Conservation (phyloP, 2,113 vertebrate genomes). For the Passer montanus region DNA sequence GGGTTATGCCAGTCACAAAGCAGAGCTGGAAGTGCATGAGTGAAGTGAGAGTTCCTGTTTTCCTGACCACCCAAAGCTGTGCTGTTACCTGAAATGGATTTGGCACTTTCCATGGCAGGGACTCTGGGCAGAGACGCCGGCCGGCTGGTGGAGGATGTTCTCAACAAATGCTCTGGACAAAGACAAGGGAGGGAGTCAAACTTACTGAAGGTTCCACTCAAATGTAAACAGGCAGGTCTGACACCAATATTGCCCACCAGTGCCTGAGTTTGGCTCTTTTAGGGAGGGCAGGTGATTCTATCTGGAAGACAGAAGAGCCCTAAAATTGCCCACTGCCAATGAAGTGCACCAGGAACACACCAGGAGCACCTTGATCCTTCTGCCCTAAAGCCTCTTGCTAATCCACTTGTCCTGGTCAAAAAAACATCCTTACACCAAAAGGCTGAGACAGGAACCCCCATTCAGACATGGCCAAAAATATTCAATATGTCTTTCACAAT, state of each 20-base stretch:
- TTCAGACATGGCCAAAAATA: background rate
- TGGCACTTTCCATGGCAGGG: constrained; percentile 87
- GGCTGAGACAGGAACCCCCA: background rate
- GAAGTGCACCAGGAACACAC: background rate
- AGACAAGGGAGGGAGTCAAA: background rate
- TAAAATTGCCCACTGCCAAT: background rate
- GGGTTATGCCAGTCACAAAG: background rate
- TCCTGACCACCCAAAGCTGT: no score
- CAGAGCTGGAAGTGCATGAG: fast-evolving
- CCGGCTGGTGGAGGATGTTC: constrained; percentile 82
- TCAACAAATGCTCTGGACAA: constrained; percentile 83
- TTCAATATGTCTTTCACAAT: background rate
- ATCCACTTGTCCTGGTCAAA: background rate
- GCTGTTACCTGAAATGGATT: constrained; percentile 85
- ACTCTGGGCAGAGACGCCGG: constrained; percentile 86
- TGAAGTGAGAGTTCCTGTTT: background rate
- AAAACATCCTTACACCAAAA: background rate
- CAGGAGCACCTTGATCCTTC: background rate
- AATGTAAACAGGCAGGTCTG: background rate
- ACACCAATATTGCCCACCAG: background rate
- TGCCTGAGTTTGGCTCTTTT: background rate
- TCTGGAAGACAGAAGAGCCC: background rate
- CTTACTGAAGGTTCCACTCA: background rate
- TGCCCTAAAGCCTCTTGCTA: background rate
- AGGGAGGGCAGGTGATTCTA: background rate